A percentile compares a stretch with the other conserved stretches of the same genome.
Conservation (phyloP, 2,888 invertebrate genomes). For the Tachystola acroxantha region DNA sequence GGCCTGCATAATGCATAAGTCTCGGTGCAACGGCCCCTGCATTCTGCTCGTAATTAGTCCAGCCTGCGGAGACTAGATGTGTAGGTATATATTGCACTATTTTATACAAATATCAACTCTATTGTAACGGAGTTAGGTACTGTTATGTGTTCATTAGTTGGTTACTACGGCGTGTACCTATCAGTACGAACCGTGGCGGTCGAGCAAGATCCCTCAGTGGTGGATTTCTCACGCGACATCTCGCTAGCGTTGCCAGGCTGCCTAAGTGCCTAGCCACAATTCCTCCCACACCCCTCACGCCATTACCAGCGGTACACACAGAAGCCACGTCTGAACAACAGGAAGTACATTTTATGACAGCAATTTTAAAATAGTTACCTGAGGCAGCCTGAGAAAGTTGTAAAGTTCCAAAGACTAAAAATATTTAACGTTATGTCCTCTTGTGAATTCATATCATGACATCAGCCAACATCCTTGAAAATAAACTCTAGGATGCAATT, state of each 20-base stretch:
- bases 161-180: neutral
- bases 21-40: slow-evolving; percentile 51
- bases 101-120: neutral
- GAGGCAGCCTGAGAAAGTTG: neutral
- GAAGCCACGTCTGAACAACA: slow-evolving; percentile 6
- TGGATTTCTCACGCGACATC: slow-evolving; percentile 10
- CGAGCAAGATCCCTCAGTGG: slow-evolving; percentile 5
- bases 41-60: slow-evolving; percentile 55
- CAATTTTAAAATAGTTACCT: slow-evolving; percentile 7
- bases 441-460: slow-evolving; percentile 22
- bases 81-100: neutral
- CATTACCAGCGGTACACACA: slow-evolving; percentile 5
- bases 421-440: slow-evolving; percentile 6
- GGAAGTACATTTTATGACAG: slow-evolving; percentile 10
- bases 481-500: slow-evolving; percentile 21
- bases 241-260: slow-evolving; percentile 5
- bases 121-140: neutral
- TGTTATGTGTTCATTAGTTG: neutral
- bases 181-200: slow-evolving; percentile 3
- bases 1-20: slow-evolving; percentile 44
- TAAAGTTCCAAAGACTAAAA: slow-evolving; percentile 8
- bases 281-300: slow-evolving; percentile 4
- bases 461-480: slow-evolving; percentile 32
- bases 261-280: neutral
- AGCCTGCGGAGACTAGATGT: slow-evolving; percentile 24